Evolutionary conservation across 1,140 invertebrate species (phyloP).

Genomic region (Cardiocondyla obscurior): DNA sequence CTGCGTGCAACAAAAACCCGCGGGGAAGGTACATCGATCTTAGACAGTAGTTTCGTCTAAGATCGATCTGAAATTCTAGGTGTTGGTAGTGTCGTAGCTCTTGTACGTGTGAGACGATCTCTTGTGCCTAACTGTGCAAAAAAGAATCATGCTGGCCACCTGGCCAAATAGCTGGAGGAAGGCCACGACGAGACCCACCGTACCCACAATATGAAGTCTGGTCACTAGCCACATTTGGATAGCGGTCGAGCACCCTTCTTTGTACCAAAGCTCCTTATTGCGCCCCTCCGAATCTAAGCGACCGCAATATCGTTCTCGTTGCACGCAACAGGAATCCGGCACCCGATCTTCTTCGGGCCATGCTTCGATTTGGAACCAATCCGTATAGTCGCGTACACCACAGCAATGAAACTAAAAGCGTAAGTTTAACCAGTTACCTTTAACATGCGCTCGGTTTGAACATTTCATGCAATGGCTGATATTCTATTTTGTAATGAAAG

Average conservation of each 20-base stretch:
- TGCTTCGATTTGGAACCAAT: conserved; percentile 93
- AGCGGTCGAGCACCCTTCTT: conserved; percentile 88
- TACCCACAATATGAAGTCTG: conserved; percentile 88
- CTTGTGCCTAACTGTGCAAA: conserved; percentile 90
- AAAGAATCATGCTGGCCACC: conserved; percentile 90
- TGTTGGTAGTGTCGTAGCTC: conserved; percentile 86
- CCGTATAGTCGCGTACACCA: conserved; percentile 91
- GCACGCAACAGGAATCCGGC: conserved; percentile 92
- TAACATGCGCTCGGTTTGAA: neutral
- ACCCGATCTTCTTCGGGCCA: conserved; percentile 90
- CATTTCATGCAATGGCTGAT: neutral
- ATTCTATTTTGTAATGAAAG: neutral
- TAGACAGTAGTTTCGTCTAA: conserved; percentile 78
- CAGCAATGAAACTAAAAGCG: conserved; percentile 91
- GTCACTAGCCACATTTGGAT: conserved; percentile 89
- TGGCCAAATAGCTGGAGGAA: conserved; percentile 89
- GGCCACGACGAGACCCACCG: conserved; percentile 89
- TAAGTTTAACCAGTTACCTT: neutral
- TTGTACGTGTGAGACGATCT: conserved; percentile 88
- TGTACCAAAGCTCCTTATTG: conserved; percentile 86
- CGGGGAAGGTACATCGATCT: conserved; percentile 51
- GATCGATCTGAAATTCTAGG: conserved; percentile 82
- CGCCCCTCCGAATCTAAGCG: conserved; percentile 79
- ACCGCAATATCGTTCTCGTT: conserved; percentile 82
- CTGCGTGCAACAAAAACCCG: neutral